Conservation (phyloP, 1,140 invertebrate species). For the Rhagoletis zephyria region DNA sequence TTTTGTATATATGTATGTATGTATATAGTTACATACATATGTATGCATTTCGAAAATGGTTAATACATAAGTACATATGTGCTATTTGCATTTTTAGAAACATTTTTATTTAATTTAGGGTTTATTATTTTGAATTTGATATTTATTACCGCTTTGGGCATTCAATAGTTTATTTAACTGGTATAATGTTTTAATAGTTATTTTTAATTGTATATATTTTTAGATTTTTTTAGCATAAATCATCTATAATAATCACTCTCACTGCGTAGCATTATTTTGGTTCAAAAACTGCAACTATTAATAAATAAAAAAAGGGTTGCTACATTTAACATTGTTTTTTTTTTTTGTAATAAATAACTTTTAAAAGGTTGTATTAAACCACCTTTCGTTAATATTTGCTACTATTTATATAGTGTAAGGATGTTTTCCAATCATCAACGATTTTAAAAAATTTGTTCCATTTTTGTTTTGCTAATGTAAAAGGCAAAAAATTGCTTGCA, state of each 20-base stretch:
- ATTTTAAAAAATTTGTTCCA: constrained; percentile 17
- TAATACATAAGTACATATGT: constrained; percentile 10
- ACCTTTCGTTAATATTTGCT: not conserved
- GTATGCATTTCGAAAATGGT: constrained; percentile 42
- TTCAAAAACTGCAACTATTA: constrained; percentile 18
- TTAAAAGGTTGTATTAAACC: not conserved
- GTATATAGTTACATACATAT: too few species aligned
- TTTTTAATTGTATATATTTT: not conserved
- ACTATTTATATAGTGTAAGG: not conserved
- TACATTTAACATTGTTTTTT: not conserved
- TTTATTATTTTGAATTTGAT: not conserved
- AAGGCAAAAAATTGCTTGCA: constrained; percentile 52
- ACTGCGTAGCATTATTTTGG: constrained; percentile 1
- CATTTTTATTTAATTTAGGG: not conserved
- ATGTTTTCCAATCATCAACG: constrained; percentile 2
- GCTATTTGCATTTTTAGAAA: not conserved
- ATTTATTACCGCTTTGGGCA: not conserved
- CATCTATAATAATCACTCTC: not conserved
- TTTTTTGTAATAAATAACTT: not conserved
- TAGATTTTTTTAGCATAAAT: constrained; percentile 3
- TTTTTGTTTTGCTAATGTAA: not conserved
- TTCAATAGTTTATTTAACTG: constrained; percentile 13
- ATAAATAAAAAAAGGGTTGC: not conserved
- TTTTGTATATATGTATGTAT: not conserved
- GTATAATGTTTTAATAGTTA: not conserved